phyloP scores from a whole-genome alignment of 2,888 invertebrate genomes.

The Drosophila parthenogenetica region DNA sequence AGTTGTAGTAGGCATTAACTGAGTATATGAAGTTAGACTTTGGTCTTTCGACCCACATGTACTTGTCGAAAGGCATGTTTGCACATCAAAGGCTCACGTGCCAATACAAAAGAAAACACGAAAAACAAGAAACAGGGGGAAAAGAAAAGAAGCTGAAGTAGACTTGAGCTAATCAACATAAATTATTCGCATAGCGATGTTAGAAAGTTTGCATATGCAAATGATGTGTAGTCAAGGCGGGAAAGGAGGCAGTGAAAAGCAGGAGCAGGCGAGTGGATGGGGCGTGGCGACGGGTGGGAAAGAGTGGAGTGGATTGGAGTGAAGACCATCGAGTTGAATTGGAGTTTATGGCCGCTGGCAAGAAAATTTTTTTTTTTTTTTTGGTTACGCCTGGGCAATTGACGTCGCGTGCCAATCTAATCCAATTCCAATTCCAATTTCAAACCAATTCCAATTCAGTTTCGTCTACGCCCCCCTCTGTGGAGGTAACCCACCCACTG shows the following conservation, averaged over 20 bases:
- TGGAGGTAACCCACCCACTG: constrained; percentile 23
- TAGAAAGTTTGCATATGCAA: constrained; percentile 64
- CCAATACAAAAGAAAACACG: constrained; percentile 1
- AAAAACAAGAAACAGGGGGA: background rate
- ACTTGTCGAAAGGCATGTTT: background rate
- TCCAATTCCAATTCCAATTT: constrained; percentile 39
- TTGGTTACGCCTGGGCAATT: constrained; percentile 63
- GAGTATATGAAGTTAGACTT: no score
- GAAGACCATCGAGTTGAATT: constrained; percentile 1
- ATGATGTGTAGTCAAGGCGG: constrained; percentile 25
- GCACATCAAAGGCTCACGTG: constrained; percentile 35
- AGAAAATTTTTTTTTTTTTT: no score
- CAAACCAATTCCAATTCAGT: constrained; percentile 36
- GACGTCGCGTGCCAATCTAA: constrained; percentile 67
- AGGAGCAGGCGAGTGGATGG: background rate
- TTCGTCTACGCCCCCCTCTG: background rate
- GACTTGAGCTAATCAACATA: constrained; percentile 55
- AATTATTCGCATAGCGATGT: constrained; percentile 54
- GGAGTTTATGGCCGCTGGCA: constrained; percentile 11
- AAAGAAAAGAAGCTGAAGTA: background rate
- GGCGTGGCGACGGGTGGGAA: background rate
- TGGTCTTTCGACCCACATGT: background rate
- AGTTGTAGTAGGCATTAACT: no score
- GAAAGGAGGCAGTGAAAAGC: background rate
- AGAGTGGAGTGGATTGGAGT: background rate